These are phyloP conservation scores for Coregonus ussuriensis DNA, from an alignment of 2,797 vertebrate genomes.

Conservation along the genomic window DNA sequence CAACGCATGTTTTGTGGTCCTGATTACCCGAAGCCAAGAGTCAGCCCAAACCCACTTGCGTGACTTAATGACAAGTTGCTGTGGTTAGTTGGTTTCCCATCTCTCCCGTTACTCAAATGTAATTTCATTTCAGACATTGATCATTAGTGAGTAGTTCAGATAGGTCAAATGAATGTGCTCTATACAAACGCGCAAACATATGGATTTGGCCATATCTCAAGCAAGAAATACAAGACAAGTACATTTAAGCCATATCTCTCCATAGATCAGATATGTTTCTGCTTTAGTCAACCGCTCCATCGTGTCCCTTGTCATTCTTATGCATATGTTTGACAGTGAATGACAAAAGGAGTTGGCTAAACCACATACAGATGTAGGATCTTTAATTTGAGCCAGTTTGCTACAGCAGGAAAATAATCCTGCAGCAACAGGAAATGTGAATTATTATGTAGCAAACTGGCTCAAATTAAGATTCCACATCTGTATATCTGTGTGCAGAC, in stretches of 20 bases:
- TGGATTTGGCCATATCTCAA: constrained; percentile 22
- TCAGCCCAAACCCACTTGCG: constrained; percentile 67
- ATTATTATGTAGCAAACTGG: no score
- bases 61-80: constrained; percentile 70
- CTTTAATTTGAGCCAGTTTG: no score
- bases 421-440: no score
- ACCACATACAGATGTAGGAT: no score
- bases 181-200: constrained; percentile 73
- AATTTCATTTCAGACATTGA: constrained; percentile 58
- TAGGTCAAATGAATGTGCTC: constrained; percentile 43
- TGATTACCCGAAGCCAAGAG: constrained; percentile 53
- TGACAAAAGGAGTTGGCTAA: no score
- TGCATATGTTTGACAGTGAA: no score
- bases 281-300: no score
- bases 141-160: constrained; percentile 53
- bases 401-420: no score
- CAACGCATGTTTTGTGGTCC: constrained; percentile 67
- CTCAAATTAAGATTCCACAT: no score
- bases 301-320: no score
- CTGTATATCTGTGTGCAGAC: no score
- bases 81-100: constrained; percentile 61
- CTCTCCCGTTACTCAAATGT: constrained; percentile 52
- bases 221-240: constrained; percentile 23
- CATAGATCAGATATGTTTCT: background rate
- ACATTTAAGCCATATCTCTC: background rate